These are phyloP conservation scores for Hirtodrosophila cameraria DNA, from an alignment of 2,888 invertebrate species.

Conservation along the genomic window DNA sequence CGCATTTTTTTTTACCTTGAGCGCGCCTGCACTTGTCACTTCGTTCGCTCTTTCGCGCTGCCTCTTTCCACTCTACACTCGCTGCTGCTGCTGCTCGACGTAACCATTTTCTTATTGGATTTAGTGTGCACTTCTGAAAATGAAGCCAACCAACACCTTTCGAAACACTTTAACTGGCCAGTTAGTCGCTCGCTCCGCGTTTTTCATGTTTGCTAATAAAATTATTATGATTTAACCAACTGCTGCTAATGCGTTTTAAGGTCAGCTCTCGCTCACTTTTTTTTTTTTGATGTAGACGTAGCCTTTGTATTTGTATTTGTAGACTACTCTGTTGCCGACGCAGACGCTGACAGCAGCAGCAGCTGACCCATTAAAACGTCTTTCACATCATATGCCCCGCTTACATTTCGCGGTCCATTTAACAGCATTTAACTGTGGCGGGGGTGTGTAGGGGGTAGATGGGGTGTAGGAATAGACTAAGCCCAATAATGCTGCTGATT, in stretches of 20 bases:
- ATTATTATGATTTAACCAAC: slow-evolving; percentile 70
- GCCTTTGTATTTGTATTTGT: no score
- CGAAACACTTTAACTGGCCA: slow-evolving; percentile 51
- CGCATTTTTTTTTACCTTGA: slow-evolving; percentile 73
- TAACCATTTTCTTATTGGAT: slow-evolving; percentile 49
- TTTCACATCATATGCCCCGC: slow-evolving; percentile 60
- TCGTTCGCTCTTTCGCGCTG: slow-evolving; percentile 3
- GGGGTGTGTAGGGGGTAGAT: background rate
- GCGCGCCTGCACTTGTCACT: slow-evolving; percentile 72
- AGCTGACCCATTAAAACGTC: slow-evolving; percentile 60
- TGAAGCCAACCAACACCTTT: slow-evolving; percentile 68
- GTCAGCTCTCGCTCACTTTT: slow-evolving; percentile 39
- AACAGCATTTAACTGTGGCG: slow-evolving; percentile 36
- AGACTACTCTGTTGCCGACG: slow-evolving; percentile 1
- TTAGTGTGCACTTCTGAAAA: slow-evolving; percentile 61
- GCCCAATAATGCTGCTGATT: slow-evolving; percentile 49
- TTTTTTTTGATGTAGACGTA: background rate
- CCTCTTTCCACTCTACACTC: slow-evolving; percentile 2
- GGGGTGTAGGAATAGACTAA: slow-evolving; percentile 3
- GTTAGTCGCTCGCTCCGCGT: slow-evolving; percentile 27
- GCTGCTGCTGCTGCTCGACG: slow-evolving; percentile 8
- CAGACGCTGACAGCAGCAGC: no score
- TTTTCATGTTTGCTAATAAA: slow-evolving; percentile 75
- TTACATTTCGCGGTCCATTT: slow-evolving; percentile 73
- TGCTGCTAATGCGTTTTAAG: slow-evolving; percentile 75